Evolutionary conservation across 2,888 invertebrate genomes (phyloP), one percentile per base, ranked within the genome.

Genomic region (Punctoribates punctum): DNA sequence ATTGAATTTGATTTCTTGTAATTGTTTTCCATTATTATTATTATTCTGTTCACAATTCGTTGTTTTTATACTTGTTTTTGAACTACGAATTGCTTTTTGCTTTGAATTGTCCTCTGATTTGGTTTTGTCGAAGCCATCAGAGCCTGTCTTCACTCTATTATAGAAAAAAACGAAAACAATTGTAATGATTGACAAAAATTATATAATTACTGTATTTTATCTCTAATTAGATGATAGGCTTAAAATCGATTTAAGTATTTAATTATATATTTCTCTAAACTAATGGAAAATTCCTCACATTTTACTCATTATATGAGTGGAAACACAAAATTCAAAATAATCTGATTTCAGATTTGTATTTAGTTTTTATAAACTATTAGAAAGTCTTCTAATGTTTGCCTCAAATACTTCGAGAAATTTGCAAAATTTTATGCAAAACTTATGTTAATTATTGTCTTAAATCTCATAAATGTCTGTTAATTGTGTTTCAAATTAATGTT

Each of bases 1-100:
- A 48, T 23, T 46, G 38, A 72, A 72, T 6, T 46, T 72, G 11
- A 72, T 72, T 72, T 72, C 72, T 46, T 72, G 72, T 46, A 72
- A 72, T 23, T 48, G 65, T 67, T 67, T 38, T 67, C 38, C 65
- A 67, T 70, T 70, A n/a, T 42, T n/a, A 34, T 29, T 23, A 42
- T 42, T 38, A 23, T 70, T 70, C 1, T 65, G 9, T 23, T 23
- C 70, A 38, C 17, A 23, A 62, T 29, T 62, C 15, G 42, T 23
- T 70, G 15, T 70, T 15, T 15, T 42, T 42, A 42, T 72, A 38
- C 25, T 17, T n/a, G 13, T 42, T 42, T 72, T 72, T 15, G 20
- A 48, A 1, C 20, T 38, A 42, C n/a, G 11, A 46, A 11, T 67
- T 15, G 27, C 20, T 65, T 65, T 65, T n/a, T 65, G 65, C 34